Conservation (phyloP, 2,888 invertebrate genomes). For the Unio delphinus region DNA sequence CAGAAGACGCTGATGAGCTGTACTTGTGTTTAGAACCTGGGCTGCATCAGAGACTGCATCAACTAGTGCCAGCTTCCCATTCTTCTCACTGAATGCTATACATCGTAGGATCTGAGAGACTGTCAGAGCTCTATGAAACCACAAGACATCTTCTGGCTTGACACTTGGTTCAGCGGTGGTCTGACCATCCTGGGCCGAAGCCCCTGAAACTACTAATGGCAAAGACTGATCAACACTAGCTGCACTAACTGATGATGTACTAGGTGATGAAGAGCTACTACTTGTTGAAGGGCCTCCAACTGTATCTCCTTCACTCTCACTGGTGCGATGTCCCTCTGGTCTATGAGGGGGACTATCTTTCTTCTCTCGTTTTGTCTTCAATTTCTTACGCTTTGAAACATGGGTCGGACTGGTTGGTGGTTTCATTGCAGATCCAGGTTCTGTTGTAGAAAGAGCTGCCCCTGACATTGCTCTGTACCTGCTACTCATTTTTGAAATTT, state of each 20-base stretch:
- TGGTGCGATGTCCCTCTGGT: constrained; percentile 28
- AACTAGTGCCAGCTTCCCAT: constrained; percentile 55
- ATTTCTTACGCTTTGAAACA: constrained; percentile 63
- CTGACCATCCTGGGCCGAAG: constrained; percentile 18
- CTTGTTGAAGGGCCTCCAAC: constrained; percentile 4
- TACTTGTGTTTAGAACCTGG: constrained; percentile 49
- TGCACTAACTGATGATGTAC: constrained; percentile 19
- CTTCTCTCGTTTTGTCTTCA: constrained; percentile 61
- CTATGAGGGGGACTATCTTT: constrained; percentile 31
- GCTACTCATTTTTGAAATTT: constrained; percentile 40
- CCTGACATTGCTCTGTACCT: not conserved
- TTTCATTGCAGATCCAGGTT: constrained; percentile 20
- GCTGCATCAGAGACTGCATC: constrained; percentile 63
- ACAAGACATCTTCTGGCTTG: constrained; percentile 65
- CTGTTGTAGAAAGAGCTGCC: constrained; percentile 14
- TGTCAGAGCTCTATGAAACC: constrained; percentile 66
- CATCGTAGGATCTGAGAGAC: constrained; percentile 66
- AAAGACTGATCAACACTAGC: constrained; percentile 27
- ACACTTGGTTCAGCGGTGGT: constrained; percentile 12
- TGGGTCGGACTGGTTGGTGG: constrained; percentile 56
- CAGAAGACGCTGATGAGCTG: constrained; percentile 62
- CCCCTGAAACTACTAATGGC: constrained; percentile 18
- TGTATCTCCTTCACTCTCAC: constrained; percentile 43
- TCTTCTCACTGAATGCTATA: constrained; percentile 59
- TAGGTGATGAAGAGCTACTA: constrained; percentile 28